These are phyloP conservation scores for Bucco capensis DNA, from an alignment of 2,113 vertebrate species.

Conservation along the genomic window DNA sequence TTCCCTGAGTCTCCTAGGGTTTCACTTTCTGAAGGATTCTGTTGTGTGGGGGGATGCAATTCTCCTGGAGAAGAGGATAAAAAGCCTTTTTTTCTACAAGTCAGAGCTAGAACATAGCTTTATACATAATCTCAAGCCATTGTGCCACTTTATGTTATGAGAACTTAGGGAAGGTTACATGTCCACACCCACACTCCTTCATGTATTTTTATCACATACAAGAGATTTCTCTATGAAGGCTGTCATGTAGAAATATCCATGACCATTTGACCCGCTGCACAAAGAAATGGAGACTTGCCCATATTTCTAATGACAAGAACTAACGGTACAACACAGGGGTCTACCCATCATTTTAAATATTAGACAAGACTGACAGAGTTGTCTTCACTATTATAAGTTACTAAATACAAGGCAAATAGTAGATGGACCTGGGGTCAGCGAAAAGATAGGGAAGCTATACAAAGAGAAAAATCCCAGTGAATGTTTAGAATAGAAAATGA, in stretches of 20 bases:
- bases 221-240: not conserved
- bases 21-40: not conserved
- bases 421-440: not conserved
- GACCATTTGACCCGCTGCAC: not conserved
- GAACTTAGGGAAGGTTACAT: not conserved
- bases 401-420: not conserved
- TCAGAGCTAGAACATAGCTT: not conserved
- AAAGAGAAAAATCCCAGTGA: not conserved
- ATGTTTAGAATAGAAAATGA: not conserved
- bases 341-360: not conserved
- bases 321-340: not conserved
- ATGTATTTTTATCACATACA: not conserved
- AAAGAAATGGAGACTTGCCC: not conserved
- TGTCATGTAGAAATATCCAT: not conserved
- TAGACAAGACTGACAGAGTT: not conserved
- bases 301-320: not conserved
- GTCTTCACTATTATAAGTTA: not conserved
- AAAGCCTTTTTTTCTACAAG: too few relatives aligned
- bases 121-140: not conserved
- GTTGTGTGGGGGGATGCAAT: accelerated
- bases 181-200: not conserved
- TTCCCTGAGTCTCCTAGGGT: not conserved
- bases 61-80: not conserved
- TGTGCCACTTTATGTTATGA: not conserved
- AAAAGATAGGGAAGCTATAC: not conserved